Evolutionary conservation across 2,888 invertebrate genomes (phyloP), one percentile per base, ranked within the genome.

Genomic region (Macrostomum cliftonense): DNA sequence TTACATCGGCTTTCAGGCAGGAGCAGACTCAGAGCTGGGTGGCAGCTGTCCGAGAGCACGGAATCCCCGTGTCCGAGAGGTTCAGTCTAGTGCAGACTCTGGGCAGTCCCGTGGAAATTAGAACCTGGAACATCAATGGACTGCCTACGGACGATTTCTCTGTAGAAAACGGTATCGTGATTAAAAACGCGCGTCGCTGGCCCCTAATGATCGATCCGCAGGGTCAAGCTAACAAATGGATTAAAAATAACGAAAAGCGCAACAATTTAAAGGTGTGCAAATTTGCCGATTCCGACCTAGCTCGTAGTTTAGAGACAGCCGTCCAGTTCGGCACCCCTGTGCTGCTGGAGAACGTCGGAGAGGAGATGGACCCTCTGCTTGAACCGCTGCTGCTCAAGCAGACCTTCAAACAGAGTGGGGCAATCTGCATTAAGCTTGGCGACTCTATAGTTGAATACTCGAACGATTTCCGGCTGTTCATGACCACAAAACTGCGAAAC

Each of bases 161-260:
- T 14, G 58, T 71, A 2, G 72, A 73, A 51, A 73, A 73, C 54
- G 71, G 68, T 44, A 71, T 72, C 54, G 68, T 72, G 53, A 61
- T 68, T n/a, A 70, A 67, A 49, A 69, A 68, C 57, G 60, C 68
- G 12, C 60, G 65, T 19, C 60, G 71, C n/a, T 71, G 71, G 71
- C 70, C 71, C 0, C 56, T 71, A 48, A 55, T 57, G 55, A 57
- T 57, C 21, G 57, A 57, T 50, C 56, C 70, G 1, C 71, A 71
- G 59, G 70, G 69, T 14, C 87, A 88, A 67, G 88, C 88, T 0
- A 87, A 86, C 63, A 83, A 83, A 62, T 91, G 89, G 88, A 77
- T 89, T 38, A 86, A 84, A 68, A 87, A 86, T 66, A 80, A 86
- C 80, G 88, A 89, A 65, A 85, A 83, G 61, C 75, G 77, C 1